Percentiles rank a stretch among this genome's conserved stretches.
phyloP scores from a whole-genome alignment of 2,797 vertebrate species.

The Pygocentrus nattereri region DNA sequence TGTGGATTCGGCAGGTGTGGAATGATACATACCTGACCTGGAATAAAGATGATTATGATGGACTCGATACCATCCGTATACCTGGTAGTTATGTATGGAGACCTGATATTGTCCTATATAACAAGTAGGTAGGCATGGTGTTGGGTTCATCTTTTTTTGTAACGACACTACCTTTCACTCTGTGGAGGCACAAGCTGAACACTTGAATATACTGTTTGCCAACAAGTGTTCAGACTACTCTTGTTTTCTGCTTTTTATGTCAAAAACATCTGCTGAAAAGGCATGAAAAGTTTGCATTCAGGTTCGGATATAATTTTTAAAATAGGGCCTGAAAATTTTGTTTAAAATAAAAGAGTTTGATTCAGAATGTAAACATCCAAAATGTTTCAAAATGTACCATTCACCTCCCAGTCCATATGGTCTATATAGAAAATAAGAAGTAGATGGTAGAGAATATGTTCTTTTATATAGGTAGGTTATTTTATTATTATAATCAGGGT shows the following conservation, averaged over 20 bases:
- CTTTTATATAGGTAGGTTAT: too few species aligned
- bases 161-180: conserved; percentile 33
- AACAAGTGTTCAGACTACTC: conserved; percentile 60
- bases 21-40: conserved; percentile 87
- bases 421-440: too few species aligned
- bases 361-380: too few species aligned
- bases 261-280: neutral
- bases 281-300: too few species aligned
- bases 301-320: too few species aligned
- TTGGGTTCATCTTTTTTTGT: conserved; percentile 58
- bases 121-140: conserved; percentile 86
- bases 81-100: conserved; percentile 94
- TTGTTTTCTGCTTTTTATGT: conserved; percentile 62
- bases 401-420: too few species aligned
- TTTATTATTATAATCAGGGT: too few species aligned
- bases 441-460: too few species aligned
- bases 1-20: conserved; percentile 95
- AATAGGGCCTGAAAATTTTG: too few species aligned
- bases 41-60: conserved; percentile 88
- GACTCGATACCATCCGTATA: conserved; percentile 90
- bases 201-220: conserved; percentile 54
- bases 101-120: conserved; percentile 94
- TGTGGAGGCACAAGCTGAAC: conserved; percentile 67
- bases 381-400: too few species aligned
- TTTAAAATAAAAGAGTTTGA: too few species aligned